Percentiles rank a stretch among this genome's conserved stretches.
Conservation (phyloP, 2,113 vertebrate genomes). For the Mobula hypostoma region DNA sequence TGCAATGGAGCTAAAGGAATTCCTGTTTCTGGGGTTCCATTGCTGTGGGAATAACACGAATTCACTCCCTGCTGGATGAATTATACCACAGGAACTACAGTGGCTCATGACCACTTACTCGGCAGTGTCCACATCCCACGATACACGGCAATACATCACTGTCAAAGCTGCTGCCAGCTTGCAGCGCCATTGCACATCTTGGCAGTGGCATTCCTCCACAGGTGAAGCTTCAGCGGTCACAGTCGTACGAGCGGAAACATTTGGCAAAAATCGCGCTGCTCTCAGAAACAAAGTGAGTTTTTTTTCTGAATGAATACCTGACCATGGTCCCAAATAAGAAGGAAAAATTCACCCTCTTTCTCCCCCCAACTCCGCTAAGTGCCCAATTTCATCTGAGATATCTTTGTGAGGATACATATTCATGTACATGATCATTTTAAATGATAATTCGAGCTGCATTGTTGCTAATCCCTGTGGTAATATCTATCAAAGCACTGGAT, state of each 20-base stretch:
- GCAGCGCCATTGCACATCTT: too few species aligned
- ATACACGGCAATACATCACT: too few species aligned
- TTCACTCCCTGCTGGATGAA: too few species aligned
- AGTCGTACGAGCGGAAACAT: background rate
- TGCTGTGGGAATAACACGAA: background rate
- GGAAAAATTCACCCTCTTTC: background rate
- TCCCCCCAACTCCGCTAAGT: background rate
- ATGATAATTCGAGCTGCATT: constrained; percentile 27
- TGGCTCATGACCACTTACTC: too few species aligned
- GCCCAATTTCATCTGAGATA: background rate
- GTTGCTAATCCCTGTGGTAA: constrained; percentile 13
- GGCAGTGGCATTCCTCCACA: background rate
- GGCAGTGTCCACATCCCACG: too few species aligned
- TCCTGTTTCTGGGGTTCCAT: background rate
- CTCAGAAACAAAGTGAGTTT: background rate
- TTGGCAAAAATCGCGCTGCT: background rate
- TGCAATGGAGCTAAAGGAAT: background rate
- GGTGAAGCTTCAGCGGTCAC: background rate
- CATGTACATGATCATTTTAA: background rate
- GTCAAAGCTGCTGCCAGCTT: background rate
- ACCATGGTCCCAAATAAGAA: background rate
- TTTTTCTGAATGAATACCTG: background rate
- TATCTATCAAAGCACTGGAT: constrained; percentile 30
- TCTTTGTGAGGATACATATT: background rate
- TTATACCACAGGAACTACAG: too few species aligned